Conservation (phyloP, 2,888 invertebrate genomes). For the Chalcosyrphus nemorum region DNA sequence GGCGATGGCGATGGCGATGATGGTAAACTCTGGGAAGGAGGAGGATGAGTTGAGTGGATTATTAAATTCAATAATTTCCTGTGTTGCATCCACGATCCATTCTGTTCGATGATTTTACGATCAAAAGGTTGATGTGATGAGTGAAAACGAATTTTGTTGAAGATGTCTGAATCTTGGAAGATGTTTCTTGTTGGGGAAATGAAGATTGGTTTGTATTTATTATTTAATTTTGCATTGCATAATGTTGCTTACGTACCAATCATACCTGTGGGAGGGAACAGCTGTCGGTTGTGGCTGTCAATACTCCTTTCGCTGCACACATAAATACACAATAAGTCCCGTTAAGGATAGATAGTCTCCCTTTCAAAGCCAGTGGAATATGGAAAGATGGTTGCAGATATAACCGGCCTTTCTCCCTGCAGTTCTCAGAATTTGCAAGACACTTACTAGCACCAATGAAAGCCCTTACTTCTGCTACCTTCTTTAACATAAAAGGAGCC, state of each 20-base stretch:
- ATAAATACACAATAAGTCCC: no score
- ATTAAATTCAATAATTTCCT: slow-evolving; percentile 68
- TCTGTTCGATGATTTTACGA: slow-evolving; percentile 48
- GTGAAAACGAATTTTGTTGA: slow-evolving; percentile 41
- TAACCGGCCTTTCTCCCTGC: no score
- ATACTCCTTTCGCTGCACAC: no score
- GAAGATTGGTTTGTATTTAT: slow-evolving; percentile 26
- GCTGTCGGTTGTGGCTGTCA: no score
- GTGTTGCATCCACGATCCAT: slow-evolving; percentile 55
- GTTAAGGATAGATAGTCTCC: no score
- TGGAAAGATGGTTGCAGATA: no score
- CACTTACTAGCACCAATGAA: no score
- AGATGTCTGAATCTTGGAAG: slow-evolving; percentile 2
- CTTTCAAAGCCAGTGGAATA: no score
- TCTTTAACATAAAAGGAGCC: no score
- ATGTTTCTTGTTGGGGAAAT: neutral
- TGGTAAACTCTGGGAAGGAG: slow-evolving; percentile 18
- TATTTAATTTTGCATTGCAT: neutral
- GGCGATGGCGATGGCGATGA: neutral
- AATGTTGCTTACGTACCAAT: neutral
- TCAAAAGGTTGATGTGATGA: slow-evolving; percentile 48
- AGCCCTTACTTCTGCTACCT: no score
- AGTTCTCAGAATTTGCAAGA: no score
- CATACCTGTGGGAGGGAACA: no score
- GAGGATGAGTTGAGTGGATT: slow-evolving; percentile 60